phyloP scores from a whole-genome alignment of 2,797 vertebrate species.

The Acanthiza pusilla region DNA sequence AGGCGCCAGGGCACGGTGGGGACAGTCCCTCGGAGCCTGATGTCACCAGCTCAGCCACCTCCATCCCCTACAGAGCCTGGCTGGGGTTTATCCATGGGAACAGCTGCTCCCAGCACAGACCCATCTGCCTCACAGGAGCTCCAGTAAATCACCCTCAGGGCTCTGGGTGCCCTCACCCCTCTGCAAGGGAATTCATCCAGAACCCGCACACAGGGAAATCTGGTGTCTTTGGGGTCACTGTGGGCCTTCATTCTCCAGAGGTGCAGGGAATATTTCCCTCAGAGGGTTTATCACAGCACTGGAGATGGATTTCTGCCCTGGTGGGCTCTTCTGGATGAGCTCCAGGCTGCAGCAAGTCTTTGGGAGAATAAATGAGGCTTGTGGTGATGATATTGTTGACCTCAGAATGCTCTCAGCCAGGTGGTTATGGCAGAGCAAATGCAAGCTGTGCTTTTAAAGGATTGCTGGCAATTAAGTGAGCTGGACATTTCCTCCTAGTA shows the following conservation, averaged over 20 bases:
- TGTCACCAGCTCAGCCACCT: neutral
- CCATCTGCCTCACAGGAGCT: neutral
- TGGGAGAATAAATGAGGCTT: slow-evolving; percentile 9
- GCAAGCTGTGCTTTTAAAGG: slow-evolving; percentile 28
- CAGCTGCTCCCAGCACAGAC: neutral
- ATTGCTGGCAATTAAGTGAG: slow-evolving; percentile 54
- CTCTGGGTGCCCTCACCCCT: neutral
- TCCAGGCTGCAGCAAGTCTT: neutral
- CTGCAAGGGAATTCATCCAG: neutral
- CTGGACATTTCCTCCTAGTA: slow-evolving; percentile 5
- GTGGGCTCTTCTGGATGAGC: neutral
- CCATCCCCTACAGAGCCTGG: neutral
- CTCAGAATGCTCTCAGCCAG: neutral
- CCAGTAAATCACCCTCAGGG: neutral
- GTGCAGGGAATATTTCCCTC: neutral
- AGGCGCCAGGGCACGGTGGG: fast-evolving
- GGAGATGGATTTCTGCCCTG: neutral
- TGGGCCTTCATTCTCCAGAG: neutral
- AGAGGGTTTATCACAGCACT: neutral
- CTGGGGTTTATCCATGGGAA: neutral
- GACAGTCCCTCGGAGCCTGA: neutral
- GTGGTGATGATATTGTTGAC: neutral
- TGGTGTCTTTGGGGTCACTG: neutral
- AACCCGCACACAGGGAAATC: neutral
- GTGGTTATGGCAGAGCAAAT: slow-evolving; percentile 27